These are phyloP conservation scores for Electrophaes corylata DNA, from an alignment of 2,888 invertebrate genomes.

Conservation along the genomic window DNA sequence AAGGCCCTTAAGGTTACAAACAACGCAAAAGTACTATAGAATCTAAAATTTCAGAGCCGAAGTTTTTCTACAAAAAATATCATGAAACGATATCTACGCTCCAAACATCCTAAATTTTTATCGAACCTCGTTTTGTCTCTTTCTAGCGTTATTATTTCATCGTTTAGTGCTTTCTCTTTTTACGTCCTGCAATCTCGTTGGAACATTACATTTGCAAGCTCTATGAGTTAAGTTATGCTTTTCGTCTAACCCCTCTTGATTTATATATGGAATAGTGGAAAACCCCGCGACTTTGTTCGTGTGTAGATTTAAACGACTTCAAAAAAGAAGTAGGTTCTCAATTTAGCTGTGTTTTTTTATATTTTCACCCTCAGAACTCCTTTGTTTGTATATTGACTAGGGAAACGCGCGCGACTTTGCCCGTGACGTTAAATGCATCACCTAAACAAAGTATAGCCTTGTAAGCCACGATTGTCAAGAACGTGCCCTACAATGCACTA, in stretches of 20 bases:
- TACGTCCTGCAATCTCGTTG: slow-evolving; percentile 44
- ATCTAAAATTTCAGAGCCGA: neutral
- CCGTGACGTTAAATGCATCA: too few relatives aligned
- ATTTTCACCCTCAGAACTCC: too few relatives aligned
- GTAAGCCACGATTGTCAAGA: too few relatives aligned
- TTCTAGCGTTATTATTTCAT: slow-evolving; percentile 10
- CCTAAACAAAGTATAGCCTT: too few relatives aligned
- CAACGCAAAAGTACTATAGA: neutral
- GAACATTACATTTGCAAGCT: slow-evolving; percentile 60
- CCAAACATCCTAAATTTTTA: slow-evolving; percentile 14
- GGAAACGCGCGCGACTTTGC: too few relatives aligned
- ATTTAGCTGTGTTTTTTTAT: too few relatives aligned
- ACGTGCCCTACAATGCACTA: too few relatives aligned
- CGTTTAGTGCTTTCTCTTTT: slow-evolving; percentile 11
- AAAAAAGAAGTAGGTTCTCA: too few relatives aligned
- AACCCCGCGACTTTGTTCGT: too few relatives aligned
- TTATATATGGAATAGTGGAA: slow-evolving; percentile 50
- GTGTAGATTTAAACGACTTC: too few relatives aligned
- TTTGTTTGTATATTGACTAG: too few relatives aligned
- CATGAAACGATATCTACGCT: slow-evolving; percentile 4
- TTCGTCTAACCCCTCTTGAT: slow-evolving; percentile 49
- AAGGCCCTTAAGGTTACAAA: too few relatives aligned
- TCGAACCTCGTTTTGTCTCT: slow-evolving; percentile 18
- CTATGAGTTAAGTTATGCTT: slow-evolving; percentile 53
- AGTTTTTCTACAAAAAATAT: slow-evolving; percentile 3